phyloP scores from a whole-genome alignment of 2,888 invertebrate species.

The Stictocephala bisonia region DNA sequence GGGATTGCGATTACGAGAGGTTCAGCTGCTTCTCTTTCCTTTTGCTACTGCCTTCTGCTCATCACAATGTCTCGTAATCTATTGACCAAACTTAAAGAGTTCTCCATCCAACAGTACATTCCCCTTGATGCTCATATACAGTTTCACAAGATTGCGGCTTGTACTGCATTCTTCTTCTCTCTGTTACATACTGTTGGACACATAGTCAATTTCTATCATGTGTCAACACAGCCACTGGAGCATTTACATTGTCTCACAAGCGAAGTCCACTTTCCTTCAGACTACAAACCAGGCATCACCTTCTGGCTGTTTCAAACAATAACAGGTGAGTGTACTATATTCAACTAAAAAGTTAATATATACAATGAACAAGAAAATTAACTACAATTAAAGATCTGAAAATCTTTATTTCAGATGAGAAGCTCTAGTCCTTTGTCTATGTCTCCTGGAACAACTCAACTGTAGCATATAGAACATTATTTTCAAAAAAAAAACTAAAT shows the following conservation, averaged over 20 bases:
- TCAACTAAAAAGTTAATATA: too few relatives aligned
- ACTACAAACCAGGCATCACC: constrained; percentile 92
- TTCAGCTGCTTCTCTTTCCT: constrained; percentile 93
- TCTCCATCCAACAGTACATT: constrained; percentile 70
- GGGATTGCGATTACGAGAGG: constrained; percentile 96
- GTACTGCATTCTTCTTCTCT: constrained; percentile 93
- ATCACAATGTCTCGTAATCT: constrained; percentile 94
- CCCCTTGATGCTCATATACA: constrained; percentile 91
- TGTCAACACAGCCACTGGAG: constrained; percentile 94
- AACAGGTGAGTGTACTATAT: too few relatives aligned
- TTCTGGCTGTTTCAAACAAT: constrained; percentile 97
- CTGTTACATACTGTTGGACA: constrained; percentile 93
- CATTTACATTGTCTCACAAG: constrained; percentile 92
- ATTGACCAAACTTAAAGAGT: constrained; percentile 86
- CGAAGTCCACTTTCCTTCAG: constrained; percentile 93
- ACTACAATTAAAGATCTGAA: too few relatives aligned
- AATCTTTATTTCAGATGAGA: too few relatives aligned
- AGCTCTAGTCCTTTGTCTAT: too few relatives aligned
- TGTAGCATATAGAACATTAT: too few relatives aligned
- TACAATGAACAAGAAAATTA: too few relatives aligned
- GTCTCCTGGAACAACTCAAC: too few relatives aligned
- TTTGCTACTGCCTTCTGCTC: constrained; percentile 91
- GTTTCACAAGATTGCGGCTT: constrained; percentile 97
- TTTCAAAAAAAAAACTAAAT: too few relatives aligned
- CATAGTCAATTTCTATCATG: constrained; percentile 97